A percentile compares a stretch with the other conserved stretches of the same genome.
Evolutionary conservation across 2,113 vertebrate genomes (phyloP).

Genomic region (Circaetus gallicus): DNA sequence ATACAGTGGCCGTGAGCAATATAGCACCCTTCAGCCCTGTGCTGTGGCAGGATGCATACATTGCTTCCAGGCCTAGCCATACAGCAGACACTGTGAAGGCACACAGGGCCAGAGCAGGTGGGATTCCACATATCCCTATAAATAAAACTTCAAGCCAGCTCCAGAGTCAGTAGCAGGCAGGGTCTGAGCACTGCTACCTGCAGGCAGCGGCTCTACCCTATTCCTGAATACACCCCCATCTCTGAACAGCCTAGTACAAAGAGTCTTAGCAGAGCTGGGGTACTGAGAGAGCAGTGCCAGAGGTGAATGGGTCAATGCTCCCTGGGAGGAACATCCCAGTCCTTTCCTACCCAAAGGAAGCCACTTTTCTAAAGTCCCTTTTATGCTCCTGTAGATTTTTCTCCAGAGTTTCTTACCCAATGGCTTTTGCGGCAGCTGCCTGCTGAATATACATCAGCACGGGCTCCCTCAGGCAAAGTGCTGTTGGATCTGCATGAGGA

Average conservation of each 20-base stretch:
- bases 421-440: slow-evolving; percentile 81
- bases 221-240: not conserved
- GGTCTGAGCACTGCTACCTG: not conserved
- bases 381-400: not conserved
- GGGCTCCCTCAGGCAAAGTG: slow-evolving; percentile 17
- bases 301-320: not conserved
- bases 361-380: not conserved
- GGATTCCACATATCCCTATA: not conserved
- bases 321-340: not conserved
- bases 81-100: not conserved
- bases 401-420: slow-evolving; percentile 57
- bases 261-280: not conserved
- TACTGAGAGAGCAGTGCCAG: too few relatives aligned
- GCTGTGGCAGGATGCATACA: accelerated
- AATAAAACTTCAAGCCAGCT: not conserved
- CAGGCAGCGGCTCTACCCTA: accelerated
- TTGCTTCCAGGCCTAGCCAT: not conserved
- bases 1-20: not conserved
- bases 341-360: not conserved
- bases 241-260: not conserved
- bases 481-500: not conserved
- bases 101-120: not conserved
- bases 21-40: not conserved
- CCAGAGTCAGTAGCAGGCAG: not conserved
- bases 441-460: slow-evolving; percentile 75